A percentile compares a stretch with the other conserved stretches of the same genome.
phyloP scores from a whole-genome alignment of 2,888 invertebrate genomes.

The Dorcus parallelipipedus region DNA sequence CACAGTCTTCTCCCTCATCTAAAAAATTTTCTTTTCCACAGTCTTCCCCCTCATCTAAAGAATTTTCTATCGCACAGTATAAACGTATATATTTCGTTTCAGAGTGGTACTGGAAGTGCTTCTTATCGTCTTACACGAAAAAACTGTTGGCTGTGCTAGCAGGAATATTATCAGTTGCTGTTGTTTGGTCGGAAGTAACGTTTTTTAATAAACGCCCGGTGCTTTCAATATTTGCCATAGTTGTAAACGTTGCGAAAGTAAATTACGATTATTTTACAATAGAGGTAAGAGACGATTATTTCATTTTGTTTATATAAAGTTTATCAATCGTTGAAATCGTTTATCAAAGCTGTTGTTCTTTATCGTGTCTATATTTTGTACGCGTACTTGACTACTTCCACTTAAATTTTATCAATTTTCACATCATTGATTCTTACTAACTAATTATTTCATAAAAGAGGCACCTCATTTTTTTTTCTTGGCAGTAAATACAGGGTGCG shows the following conservation, averaged over 20 bases:
- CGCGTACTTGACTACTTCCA: too few species aligned
- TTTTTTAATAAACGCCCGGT: constrained; percentile 93
- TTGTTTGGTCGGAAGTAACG: constrained; percentile 99
- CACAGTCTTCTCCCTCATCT: too few species aligned
- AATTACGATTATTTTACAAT: constrained; percentile 92
- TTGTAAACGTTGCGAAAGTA: constrained; percentile 76
- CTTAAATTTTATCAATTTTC: too few species aligned
- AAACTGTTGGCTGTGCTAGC: constrained; percentile 70
- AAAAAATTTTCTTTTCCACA: neutral
- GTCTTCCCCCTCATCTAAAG: neutral
- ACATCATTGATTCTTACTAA: too few species aligned
- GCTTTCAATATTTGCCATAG: constrained; percentile 93
- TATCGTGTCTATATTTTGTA: neutral
- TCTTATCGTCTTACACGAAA: constrained; percentile 72
- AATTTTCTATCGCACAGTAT: neutral
- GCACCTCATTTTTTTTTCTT: too few species aligned
- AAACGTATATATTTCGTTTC: constrained; percentile 35
- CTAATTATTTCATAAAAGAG: too few species aligned
- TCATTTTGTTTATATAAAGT: constrained; percentile 1
- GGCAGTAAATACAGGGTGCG: too few species aligned
- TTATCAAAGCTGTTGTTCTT: neutral
- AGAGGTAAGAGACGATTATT: constrained; percentile 61
- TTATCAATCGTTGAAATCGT: constrained; percentile 2
- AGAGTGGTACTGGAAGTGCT: constrained; percentile 98
- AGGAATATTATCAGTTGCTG: constrained; percentile 77